Evolutionary conservation across 2,888 invertebrate species (phyloP).

Genomic region (Choreutis nemorana): DNA sequence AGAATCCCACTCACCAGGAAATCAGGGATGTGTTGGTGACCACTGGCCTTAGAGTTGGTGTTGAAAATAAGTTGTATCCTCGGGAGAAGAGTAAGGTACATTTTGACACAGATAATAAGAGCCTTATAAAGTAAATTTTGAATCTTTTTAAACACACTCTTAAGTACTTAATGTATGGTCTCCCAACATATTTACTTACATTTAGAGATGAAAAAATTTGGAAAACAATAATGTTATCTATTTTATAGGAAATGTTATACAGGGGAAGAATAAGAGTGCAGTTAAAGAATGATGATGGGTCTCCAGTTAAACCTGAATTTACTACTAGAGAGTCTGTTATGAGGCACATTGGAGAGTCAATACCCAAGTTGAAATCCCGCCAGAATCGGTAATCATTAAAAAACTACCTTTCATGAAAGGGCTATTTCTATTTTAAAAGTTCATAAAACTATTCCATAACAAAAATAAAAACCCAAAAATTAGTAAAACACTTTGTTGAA

Average conservation of each 20-base stretch:
- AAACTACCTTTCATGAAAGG: too few species aligned
- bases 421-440: too few species aligned
- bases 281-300: constrained; percentile 89
- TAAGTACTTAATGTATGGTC: background rate
- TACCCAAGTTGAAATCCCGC: constrained; percentile 89
- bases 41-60: constrained; percentile 83
- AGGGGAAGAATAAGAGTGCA: constrained; percentile 93
- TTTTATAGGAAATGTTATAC: constrained; percentile 73
- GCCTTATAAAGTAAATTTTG: background rate
- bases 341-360: constrained; percentile 80
- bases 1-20: constrained; percentile 95
- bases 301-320: constrained; percentile 74
- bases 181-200: background rate
- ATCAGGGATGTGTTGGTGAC: constrained; percentile 91
- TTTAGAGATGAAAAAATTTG: background rate
- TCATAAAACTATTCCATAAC: too few species aligned
- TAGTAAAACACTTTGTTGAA: too few species aligned
- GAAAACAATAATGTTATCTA: background rate
- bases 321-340: constrained; percentile 81
- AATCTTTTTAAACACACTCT: background rate
- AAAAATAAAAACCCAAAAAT: too few species aligned
- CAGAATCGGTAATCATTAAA: constrained; percentile 54
- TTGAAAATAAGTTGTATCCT: constrained; percentile 93
- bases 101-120: too few species aligned
- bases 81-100: constrained; percentile 84